These are phyloP conservation scores for Iselma pallidipennis DNA, from an alignment of 2,888 invertebrate species.

Conservation along the genomic window DNA sequence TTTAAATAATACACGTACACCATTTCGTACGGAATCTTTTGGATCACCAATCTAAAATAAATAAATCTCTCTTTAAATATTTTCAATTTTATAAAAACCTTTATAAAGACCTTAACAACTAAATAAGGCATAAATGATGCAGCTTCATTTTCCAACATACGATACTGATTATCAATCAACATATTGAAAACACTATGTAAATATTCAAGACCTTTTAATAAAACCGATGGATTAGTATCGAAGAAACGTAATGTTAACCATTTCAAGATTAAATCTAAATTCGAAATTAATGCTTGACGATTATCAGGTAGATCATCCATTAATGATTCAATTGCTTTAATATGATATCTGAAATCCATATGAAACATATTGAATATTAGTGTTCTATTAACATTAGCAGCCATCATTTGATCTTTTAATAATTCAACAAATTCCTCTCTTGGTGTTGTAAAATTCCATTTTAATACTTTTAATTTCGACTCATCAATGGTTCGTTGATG, in stretches of 20 bases:
- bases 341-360: constrained; percentile 89
- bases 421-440: constrained; percentile 93
- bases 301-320: constrained; percentile 82
- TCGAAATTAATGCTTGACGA: constrained; percentile 79
- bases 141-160: constrained; percentile 89
- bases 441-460: constrained; percentile 95
- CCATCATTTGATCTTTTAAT: constrained; percentile 86
- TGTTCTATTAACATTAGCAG: constrained; percentile 84
- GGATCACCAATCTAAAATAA: constrained; percentile 83
- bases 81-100: not conserved
- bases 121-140: constrained; percentile 94
- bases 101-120: constrained; percentile 74
- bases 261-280: constrained; percentile 93
- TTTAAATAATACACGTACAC: constrained; percentile 82
- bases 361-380: constrained; percentile 93
- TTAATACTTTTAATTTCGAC: constrained; percentile 86
- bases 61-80: not conserved
- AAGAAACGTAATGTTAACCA: constrained; percentile 97
- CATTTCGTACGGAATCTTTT: constrained; percentile 91
- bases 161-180: constrained; percentile 79
- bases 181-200: constrained; percentile 80
- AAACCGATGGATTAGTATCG: constrained; percentile 97
- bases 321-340: constrained; percentile 92
- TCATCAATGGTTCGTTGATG: constrained; percentile 94
- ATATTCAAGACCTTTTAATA: constrained; percentile 94